Conservation (phyloP, 1,140 invertebrate genomes). For the Drosophila tristis region DNA sequence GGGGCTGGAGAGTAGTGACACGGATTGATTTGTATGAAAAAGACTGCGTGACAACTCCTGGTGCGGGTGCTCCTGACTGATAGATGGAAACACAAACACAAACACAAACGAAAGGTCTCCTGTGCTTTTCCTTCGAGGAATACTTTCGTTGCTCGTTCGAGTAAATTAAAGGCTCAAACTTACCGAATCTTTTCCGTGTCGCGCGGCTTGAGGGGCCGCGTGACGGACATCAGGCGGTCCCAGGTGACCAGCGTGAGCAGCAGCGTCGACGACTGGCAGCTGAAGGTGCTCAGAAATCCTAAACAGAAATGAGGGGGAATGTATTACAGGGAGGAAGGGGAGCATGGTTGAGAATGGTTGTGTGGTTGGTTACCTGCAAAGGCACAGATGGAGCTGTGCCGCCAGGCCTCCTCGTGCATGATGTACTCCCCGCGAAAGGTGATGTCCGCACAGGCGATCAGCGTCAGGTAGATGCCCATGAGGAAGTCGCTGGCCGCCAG, state of each 20-base stretch:
- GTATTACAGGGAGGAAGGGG: not conserved
- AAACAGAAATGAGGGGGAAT: slow-evolving; percentile 38
- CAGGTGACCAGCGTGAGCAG: slow-evolving; percentile 88
- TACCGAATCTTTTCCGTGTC: slow-evolving; percentile 69
- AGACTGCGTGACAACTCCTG: no score
- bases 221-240: slow-evolving; percentile 87
- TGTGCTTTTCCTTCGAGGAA: no score
- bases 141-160: no score
- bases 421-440: slow-evolving; percentile 87
- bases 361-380: slow-evolving; percentile 83
- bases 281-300: slow-evolving; percentile 89
- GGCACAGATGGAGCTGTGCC: slow-evolving; percentile 86
- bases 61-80: no score
- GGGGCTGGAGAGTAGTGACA: no score
- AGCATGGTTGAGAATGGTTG: no score
- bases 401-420: slow-evolving; percentile 86
- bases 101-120: no score
- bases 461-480: slow-evolving; percentile 89
- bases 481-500: slow-evolving; percentile 88
- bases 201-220: slow-evolving; percentile 85
- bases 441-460: slow-evolving; percentile 87
- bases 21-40: no score
- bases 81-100: no score
- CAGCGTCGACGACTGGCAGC: slow-evolving; percentile 88
- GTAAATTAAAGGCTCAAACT: no score